Conservation (phyloP, 2,797 vertebrate genomes). For the Centropyge bicolor region DNA sequence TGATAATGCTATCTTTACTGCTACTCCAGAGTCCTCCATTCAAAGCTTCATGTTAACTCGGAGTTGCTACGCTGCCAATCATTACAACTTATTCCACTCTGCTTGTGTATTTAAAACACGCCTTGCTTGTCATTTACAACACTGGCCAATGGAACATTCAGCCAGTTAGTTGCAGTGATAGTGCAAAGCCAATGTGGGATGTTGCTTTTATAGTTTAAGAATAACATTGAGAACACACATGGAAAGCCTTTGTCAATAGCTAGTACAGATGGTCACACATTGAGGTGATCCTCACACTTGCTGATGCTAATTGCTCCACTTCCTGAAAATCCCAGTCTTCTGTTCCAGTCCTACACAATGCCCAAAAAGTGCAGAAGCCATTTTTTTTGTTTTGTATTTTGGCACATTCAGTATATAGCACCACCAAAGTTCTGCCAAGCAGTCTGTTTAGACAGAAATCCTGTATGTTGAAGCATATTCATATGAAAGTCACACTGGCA, state of each 20-base stretch:
- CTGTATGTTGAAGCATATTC: slow-evolving; percentile 60
- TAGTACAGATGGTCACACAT: slow-evolving; percentile 41
- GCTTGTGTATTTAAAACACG: slow-evolving; percentile 30
- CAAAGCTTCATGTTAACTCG: slow-evolving; percentile 14
- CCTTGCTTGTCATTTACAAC: slow-evolving; percentile 26
- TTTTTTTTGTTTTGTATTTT: slow-evolving; percentile 62
- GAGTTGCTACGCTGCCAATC: slow-evolving; percentile 26
- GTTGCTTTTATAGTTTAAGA: slow-evolving; percentile 38
- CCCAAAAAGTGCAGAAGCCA: slow-evolving; percentile 59
- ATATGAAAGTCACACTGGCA: slow-evolving; percentile 62
- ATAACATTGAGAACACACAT: slow-evolving; percentile 37
- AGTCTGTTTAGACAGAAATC: slow-evolving; percentile 64
- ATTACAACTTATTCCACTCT: slow-evolving; percentile 29
- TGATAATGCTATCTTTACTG: slow-evolving; percentile 27
- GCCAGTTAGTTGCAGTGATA: slow-evolving; percentile 33
- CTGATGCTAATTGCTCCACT: slow-evolving; percentile 43
- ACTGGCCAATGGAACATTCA: slow-evolving; percentile 28
- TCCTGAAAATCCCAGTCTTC: slow-evolving; percentile 38
- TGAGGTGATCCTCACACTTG: slow-evolving; percentile 52
- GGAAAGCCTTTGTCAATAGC: slow-evolving; percentile 38
- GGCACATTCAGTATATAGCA: slow-evolving; percentile 78
- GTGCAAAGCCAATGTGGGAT: slow-evolving; percentile 49
- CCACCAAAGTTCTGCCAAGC: slow-evolving; percentile 67
- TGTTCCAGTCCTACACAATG: slow-evolving; percentile 51
- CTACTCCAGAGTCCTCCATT: slow-evolving; percentile 13